Conservation (phyloP, 2,888 invertebrate species). For the Resseliella maxima region DNA sequence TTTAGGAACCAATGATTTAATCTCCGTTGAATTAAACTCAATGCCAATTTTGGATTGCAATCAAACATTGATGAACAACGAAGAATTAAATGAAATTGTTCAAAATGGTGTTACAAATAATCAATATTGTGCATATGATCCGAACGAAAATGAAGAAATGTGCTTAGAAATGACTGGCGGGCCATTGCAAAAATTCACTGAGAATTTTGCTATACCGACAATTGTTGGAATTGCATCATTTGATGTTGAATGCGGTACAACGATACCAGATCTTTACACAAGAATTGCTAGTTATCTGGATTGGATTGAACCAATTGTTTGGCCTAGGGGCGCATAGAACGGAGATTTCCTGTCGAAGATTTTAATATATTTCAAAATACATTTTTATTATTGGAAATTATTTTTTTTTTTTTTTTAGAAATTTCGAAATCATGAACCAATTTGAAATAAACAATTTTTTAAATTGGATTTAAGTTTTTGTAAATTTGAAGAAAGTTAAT, state of each 20-base stretch:
- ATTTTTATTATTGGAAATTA: too few species aligned
- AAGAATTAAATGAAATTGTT: conserved; percentile 13
- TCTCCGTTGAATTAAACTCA: conserved; percentile 29
- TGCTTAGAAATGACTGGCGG: conserved; percentile 60
- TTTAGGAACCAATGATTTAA: too few species aligned
- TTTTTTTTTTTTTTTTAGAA: too few species aligned
- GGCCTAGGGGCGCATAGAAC: conserved; percentile 62
- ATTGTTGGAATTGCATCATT: conserved; percentile 64
- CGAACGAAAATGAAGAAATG: conserved; percentile 61
- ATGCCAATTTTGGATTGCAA: conserved; percentile 59
- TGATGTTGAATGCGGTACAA: conserved; percentile 62
- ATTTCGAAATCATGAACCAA: too few species aligned
- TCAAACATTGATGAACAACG: conserved; percentile 23
- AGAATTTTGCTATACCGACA: conserved; percentile 60
- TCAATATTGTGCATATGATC: conserved; percentile 61
- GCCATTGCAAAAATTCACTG: conserved; percentile 62
- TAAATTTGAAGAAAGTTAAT: too few species aligned
- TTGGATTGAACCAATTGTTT: conserved; percentile 65
- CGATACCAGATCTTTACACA: conserved; percentile 64
- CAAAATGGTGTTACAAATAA: conserved; percentile 58
- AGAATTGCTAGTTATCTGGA: conserved; percentile 64
- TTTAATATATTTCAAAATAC: too few species aligned
- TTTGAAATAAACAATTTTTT: too few species aligned
- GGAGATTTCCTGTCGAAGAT: too few species aligned
- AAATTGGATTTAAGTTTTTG: too few species aligned